Base-by-base conservation (phyloP, 2,113 vertebrate genomes). In the Nesoenas mayeri region DNA sequence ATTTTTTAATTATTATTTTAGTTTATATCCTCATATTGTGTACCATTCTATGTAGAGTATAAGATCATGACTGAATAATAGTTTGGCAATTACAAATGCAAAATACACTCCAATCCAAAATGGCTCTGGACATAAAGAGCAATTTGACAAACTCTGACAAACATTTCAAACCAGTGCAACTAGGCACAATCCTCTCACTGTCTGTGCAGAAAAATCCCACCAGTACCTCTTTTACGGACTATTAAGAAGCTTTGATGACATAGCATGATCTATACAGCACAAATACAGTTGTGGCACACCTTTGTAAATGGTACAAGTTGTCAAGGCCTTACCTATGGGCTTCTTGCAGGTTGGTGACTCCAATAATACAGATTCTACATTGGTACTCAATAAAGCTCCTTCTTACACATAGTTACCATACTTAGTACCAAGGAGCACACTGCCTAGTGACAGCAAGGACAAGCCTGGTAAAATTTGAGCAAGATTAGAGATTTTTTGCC, bases 291-390 rank as follows among this genome's bases (percentile, higher is more conserved):
- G 12, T 42, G 20, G 14, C 32, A 83, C 74, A 34, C 3, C 5
- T 61, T 61, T 65, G 4, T 47, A 38, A 70, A 51, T 18, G 17
- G 5, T 15, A 47, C 17, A 74, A 36, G 5, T 2, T 48, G 4
- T 10, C 0, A 0, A 75, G 24, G 11, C 3, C 13, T 40, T 58
- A 29, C 12, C 3, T 53, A 6, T 6, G 22, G 21, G 4, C 2
- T 71, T 21, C 15, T 42, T 60, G 9, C 12, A 32, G 12, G 8
- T 17, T 50, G 10, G 5, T 61, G 47, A 48, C 16, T 10, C 29
- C 12, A 28, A 14, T 32, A 71, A 25, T 20, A 67, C 4, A 17
- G 25, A 50, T 51, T 64, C 20, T 48, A 17, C 10, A 9, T 53
- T 70, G 1, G 1, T 70, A 80, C 44, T 53, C 11, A 65, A 48